A percentile compares a stretch with the other conserved stretches of the same genome.
These are phyloP conservation scores for Aspidiotus destructor DNA, from an alignment of 2,888 invertebrate genomes.

Conservation along the genomic window DNA sequence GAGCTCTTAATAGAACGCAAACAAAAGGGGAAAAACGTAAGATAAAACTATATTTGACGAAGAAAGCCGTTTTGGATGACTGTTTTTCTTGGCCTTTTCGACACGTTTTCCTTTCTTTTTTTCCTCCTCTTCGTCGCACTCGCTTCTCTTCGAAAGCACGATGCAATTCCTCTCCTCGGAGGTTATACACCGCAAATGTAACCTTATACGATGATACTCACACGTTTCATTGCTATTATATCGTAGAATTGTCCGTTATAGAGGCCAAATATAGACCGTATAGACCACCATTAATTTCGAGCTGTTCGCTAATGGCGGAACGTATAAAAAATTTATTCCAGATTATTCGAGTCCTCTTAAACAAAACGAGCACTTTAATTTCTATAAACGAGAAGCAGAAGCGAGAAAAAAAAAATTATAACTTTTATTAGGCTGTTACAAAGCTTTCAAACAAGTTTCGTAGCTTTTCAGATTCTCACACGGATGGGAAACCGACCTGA, in stretches of 20 bases:
- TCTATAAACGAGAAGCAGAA: not conserved
- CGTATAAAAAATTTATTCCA: not conserved
- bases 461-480: too few species aligned
- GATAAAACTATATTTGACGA: conserved; percentile 32
- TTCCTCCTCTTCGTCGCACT: not conserved
- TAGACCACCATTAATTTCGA: not conserved
- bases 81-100: conserved; percentile 15
- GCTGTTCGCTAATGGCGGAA: not conserved
- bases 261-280: not conserved
- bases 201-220: conserved; percentile 1
- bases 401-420: too few species aligned
- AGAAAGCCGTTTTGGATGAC: conserved; percentile 28
- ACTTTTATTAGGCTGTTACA: too few species aligned
- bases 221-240: not conserved
- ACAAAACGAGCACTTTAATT: not conserved
- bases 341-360: not conserved
- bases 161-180: too few species aligned
- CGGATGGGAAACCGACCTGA: too few species aligned
- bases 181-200: not conserved
- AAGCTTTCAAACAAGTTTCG: too few species aligned
- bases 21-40: conserved; percentile 30
- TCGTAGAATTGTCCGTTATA: not conserved
- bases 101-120: not conserved
- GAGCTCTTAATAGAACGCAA: conserved; percentile 30
- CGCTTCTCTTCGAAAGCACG: not conserved